Base-by-base conservation (phyloP, 2,888 invertebrate species). In the Acanthoscelides obtectus region DNA sequence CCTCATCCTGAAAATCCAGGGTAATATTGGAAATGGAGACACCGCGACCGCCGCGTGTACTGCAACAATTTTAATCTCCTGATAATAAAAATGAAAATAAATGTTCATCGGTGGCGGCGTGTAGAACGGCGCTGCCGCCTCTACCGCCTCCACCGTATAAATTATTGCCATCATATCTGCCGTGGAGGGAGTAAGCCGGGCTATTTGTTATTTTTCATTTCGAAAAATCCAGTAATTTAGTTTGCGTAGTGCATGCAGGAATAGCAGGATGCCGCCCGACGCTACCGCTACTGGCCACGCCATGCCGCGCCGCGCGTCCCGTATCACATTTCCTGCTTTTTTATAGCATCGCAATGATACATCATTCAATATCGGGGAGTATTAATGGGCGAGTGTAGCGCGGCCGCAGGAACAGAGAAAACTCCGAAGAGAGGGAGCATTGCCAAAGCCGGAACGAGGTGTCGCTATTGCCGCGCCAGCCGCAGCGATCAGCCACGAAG, bases 141-240 rank as follows among this genome's bases (percentile, higher is more conserved):
- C 22, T 1, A 79, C 72, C 77, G 78, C 80, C 77, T 80, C 76
- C 73, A 73, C 71, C 71, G 77, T 84, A 85, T 85, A 84, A 85
- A 85, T 85, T 84, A 85, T 84, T 82, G 83, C 84, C 84, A 84
- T 85, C 85, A 85, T 84, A 84, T 75, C 77, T 73, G 72, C 83
- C 84, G 84, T 84, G 82, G 84, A 81, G 83, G 83, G 82, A 81
- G 83, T 85, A 85, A 85, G 85, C 85, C 82, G 81, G 85, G 84
- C 84, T 85, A 85, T 86, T 85, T 86, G 86, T 86, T 86, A 85
- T 86, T 86, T 86, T 86, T 85, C 86, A 85, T 86, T 86, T 85
- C 84, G 84, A 84, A 85, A 86, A 85, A 85, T 86, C 85, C 85
- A 84, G 85, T 85, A 85, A 85, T 85, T 85, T 86, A 86, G 85